Percentiles rank a stretch among this genome's conserved stretches.
Conservation (phyloP, 2,888 invertebrate genomes). For the Mimas tiliae region DNA sequence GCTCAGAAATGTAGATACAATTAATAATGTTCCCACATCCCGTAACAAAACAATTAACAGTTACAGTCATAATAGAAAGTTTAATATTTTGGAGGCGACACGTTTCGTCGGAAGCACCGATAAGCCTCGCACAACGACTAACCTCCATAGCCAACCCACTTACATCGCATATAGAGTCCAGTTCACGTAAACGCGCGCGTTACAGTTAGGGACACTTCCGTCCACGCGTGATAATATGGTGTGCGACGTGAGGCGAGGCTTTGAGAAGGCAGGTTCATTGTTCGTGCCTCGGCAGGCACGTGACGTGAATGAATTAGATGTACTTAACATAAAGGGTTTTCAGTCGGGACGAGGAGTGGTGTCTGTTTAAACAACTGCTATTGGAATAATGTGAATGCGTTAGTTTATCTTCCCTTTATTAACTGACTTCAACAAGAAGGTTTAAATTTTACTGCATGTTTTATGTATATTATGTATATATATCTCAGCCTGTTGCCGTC, state of each 20-base stretch:
- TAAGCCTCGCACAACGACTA: conserved; percentile 33
- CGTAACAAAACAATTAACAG: conserved; percentile 15
- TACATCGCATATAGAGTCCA: conserved; percentile 54
- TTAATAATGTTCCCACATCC: conserved; percentile 3
- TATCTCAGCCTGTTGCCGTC: too few species aligned
- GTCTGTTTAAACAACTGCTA: neutral
- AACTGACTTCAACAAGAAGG: too few species aligned
- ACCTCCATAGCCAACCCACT: conserved; percentile 66
- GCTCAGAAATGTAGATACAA: neutral
- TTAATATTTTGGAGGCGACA: conserved; percentile 11
- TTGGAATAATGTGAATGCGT: neutral
- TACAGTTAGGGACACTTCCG: conserved; percentile 70
- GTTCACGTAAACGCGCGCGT: conserved; percentile 54
- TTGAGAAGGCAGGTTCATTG: conserved; percentile 47
- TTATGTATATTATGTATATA: too few species aligned
- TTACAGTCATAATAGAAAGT: conserved; percentile 25
- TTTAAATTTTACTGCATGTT: too few species aligned
- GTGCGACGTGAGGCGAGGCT: conserved; percentile 63
- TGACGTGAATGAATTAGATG: conserved; percentile 44
- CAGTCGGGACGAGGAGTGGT: conserved; percentile 3
- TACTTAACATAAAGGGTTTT: conserved; percentile 3
- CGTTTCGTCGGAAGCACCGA: conserved; percentile 19
- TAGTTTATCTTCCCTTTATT: neutral
- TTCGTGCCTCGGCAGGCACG: conserved; percentile 39
- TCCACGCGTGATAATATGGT: conserved; percentile 54